Base-by-base conservation (phyloP, 2,113 vertebrate genomes). In the Cololabis saira region DNA sequence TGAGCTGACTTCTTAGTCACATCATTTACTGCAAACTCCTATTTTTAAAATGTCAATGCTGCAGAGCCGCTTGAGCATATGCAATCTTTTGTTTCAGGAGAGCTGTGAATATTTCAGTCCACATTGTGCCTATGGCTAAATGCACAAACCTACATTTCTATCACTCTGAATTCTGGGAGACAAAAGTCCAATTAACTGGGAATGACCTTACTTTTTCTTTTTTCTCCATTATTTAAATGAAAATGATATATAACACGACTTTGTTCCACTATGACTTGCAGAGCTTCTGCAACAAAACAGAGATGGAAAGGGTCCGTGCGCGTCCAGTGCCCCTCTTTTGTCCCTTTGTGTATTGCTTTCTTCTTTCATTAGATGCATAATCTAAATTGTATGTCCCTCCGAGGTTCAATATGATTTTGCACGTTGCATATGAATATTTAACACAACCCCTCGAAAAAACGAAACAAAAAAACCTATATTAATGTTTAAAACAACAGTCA, bases 41-140 rank as follows among this genome's bases (percentile, higher is more conserved):
- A 37, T 59, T 84, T 80, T 27, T 74, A 76, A 84, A 87, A 90
- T 87, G 80, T 88, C 86, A 85, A 60, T 55, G 44, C 78, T 76
- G 53, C 76, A 74, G 64, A 72, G 65, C 50, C 15, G 44, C 60
- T 61, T 15, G 7, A 50, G 56, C 65, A 57, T 48, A 54, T 30
- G 30, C 68, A 71, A 42, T 77, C 10, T 33, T 73, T 69, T 62
- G 67, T 66, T 43, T 0, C 49, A 65, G 78, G 52, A 14, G 49
- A 33, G 47, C 56, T 61, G 48, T n/a, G 42, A 67, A 33, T 62
- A 24, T 71, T 69, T 79, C 27, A 27, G 71, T 62, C 55, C 48
- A 7, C 14, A n/a, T 12, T 52, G 53, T 42, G 52, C 63, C 71
- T 63, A 69, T 43, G 18, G 52, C 54, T 22, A 13, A 37, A 53